Evolutionary conservation across 2,888 invertebrate genomes (phyloP).

Genomic region (Notocelia uddmanniana): DNA sequence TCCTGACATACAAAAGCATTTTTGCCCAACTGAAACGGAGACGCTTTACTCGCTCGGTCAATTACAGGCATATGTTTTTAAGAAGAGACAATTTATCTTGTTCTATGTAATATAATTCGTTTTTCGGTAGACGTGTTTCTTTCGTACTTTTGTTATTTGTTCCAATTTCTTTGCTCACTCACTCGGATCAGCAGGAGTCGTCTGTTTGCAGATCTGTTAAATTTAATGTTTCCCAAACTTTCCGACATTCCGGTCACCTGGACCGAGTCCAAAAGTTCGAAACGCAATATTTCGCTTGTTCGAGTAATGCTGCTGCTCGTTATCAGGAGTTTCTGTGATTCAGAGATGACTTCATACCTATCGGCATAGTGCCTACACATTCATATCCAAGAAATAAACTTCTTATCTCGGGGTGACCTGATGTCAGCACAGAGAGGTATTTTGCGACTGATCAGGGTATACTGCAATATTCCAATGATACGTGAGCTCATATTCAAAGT

Average conservation of each 20-base stretch:
- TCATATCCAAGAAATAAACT: constrained; percentile 8
- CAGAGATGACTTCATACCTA: constrained; percentile 19
- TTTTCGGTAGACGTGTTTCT: background rate
- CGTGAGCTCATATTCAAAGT: constrained; percentile 11
- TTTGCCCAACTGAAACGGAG: too few relatives aligned
- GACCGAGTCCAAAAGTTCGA: constrained; percentile 70
- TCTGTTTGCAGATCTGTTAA: constrained; percentile 63
- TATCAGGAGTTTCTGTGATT: constrained; percentile 37
- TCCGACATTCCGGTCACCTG: constrained; percentile 78
- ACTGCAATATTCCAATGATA: background rate
- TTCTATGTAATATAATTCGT: too few relatives aligned
- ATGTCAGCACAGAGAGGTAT: background rate
- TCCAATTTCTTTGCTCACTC: constrained; percentile 46
- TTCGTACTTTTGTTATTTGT: constrained; percentile 15
- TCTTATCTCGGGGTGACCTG: constrained; percentile 24
- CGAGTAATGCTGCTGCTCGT: constrained; percentile 52
- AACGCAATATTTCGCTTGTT: constrained; percentile 60
- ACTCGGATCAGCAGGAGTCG: constrained; percentile 16
- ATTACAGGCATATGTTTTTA: too few relatives aligned
- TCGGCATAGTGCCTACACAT: constrained; percentile 6
- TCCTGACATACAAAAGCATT: too few relatives aligned
- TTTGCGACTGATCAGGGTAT: background rate
- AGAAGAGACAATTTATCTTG: too few relatives aligned
- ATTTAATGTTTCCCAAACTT: constrained; percentile 63
- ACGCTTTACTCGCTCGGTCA: too few relatives aligned